These are phyloP conservation scores for Hepsetus odoe DNA, from an alignment of 2,113 vertebrate species.

Conservation along the genomic window DNA sequence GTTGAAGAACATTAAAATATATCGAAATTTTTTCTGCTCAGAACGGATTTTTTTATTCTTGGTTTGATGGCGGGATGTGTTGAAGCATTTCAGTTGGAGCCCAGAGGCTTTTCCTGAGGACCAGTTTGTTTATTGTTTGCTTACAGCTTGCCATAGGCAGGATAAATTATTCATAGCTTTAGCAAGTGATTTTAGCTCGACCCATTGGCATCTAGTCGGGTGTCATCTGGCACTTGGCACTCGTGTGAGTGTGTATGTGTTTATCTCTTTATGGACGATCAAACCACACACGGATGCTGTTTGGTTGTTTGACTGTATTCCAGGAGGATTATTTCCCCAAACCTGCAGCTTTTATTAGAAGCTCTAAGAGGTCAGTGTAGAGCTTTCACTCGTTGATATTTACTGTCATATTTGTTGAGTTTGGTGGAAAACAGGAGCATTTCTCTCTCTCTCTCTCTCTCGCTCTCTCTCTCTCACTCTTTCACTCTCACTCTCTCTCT, in stretches of 20 bases:
- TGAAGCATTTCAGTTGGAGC: not conserved
- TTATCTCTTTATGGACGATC: too few species aligned
- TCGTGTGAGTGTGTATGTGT: slow-evolving; percentile 17
- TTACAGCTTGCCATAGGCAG: not conserved
- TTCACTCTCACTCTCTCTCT: too few species aligned
- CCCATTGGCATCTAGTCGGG: not conserved
- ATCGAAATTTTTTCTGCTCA: not conserved
- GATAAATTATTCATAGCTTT: slow-evolving; percentile 24
- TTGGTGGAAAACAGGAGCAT: too few species aligned
- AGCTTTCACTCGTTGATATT: too few species aligned
- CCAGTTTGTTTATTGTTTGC: slow-evolving; percentile 7
- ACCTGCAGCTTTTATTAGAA: too few species aligned
- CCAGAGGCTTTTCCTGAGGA: not conserved
- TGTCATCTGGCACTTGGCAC: not conserved
- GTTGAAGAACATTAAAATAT: not conserved
- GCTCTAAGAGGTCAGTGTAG: too few species aligned
- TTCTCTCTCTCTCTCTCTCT: too few species aligned
- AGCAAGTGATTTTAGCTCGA: not conserved
- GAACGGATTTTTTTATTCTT: not conserved
- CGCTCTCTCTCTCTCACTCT: too few species aligned
- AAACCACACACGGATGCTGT: not conserved
- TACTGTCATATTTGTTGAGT: too few species aligned
- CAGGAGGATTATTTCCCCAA: too few species aligned
- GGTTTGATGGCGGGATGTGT: not conserved
- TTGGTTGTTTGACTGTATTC: not conserved